Base-by-base conservation (phyloP, 1,140 invertebrate species). In the Trichonephila clavipes region DNA sequence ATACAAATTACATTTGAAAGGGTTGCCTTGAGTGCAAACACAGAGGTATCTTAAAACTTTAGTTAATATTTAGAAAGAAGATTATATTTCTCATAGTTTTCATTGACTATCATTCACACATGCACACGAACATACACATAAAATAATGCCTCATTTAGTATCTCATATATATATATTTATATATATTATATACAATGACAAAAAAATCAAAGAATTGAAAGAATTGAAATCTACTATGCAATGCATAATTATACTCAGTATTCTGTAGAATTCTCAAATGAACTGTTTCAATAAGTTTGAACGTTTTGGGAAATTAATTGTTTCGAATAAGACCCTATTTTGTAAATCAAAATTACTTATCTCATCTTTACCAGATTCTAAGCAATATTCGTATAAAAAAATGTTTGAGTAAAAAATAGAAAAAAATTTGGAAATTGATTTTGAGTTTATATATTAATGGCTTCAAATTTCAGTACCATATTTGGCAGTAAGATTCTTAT, bases 91-190 rank as follows among this genome's bases (percentile, higher is more conserved):
- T 77, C 28, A 77, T 77, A 77, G 72, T 77, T 88, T 64, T 88
- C 19, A 58, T 21, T 90, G 89, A 90, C 89, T 90, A 90, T 90
- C 89, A 82, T 69, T n/a, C 89, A 90, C 77, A 61, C 89, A 82
- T 61, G 34, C 77, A 82, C 87, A 72, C 59, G 51, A 19, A 89
- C 59, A 81, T 72, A 62, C 77, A 90, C 89, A 90, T 82, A 90
- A 90, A 90, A 90, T 90, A 90, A 90, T 90, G 89, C 89, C 89
- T 82, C 77, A 90, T 62, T 62, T 72, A 28, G 16, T 89, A 44
- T 89, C 86, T 64, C 16, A 87, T 88, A 64, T 88, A 88, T 88
- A 88, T 88, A 64, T 69, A 88, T 88, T 21, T 88, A 72, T 89
- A 72, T 89, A 77, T 89, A 89, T 89, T 89, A 89, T 89, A 34